Conservation (phyloP, 2,888 invertebrate genomes). For the Drosophila niveifrons region DNA sequence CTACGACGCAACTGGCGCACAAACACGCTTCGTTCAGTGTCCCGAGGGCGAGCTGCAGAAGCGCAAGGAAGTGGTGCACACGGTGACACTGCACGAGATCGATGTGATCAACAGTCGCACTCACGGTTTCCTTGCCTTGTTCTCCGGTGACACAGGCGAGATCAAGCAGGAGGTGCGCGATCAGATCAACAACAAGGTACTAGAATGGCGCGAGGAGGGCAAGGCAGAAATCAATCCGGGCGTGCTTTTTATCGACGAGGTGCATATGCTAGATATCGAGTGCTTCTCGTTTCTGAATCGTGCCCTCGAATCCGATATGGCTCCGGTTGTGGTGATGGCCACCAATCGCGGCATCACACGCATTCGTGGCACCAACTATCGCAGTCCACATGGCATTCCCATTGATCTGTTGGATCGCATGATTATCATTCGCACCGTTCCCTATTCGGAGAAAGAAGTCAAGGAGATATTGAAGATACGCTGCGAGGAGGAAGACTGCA, state of each 20-base stretch:
- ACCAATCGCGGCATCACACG: slow-evolving; percentile 98
- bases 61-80: slow-evolving; percentile 98
- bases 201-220: slow-evolving; percentile 99
- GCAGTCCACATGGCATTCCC: slow-evolving; percentile 98
- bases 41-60: slow-evolving; percentile 99
- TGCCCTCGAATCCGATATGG: slow-evolving; percentile 98
- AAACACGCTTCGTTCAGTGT: slow-evolving; percentile 97
- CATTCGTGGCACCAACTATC: slow-evolving; percentile 97
- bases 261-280: slow-evolving; percentile 99
- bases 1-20: slow-evolving; percentile 97
- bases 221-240: slow-evolving; percentile 99
- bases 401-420: slow-evolving; percentile 97
- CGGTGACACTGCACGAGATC: slow-evolving; percentile 99
- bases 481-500: slow-evolving; percentile 99
- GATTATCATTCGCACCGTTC: slow-evolving; percentile 96
- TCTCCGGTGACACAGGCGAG: slow-evolving; percentile 99
- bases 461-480: slow-evolving; percentile 96
- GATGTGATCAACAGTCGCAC: slow-evolving; percentile 99
- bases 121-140: slow-evolving; percentile 98
- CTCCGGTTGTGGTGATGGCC: slow-evolving; percentile 99
- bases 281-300: slow-evolving; percentile 99
- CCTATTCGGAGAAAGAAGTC: slow-evolving; percentile 95
- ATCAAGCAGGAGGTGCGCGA: slow-evolving; percentile 99
- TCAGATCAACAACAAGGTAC: slow-evolving; percentile 98
- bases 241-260: slow-evolving; percentile 98